Evolutionary conservation across 2,797 vertebrate genomes (phyloP).

Genomic region (Pipistrellus pipistrellus): DNA sequence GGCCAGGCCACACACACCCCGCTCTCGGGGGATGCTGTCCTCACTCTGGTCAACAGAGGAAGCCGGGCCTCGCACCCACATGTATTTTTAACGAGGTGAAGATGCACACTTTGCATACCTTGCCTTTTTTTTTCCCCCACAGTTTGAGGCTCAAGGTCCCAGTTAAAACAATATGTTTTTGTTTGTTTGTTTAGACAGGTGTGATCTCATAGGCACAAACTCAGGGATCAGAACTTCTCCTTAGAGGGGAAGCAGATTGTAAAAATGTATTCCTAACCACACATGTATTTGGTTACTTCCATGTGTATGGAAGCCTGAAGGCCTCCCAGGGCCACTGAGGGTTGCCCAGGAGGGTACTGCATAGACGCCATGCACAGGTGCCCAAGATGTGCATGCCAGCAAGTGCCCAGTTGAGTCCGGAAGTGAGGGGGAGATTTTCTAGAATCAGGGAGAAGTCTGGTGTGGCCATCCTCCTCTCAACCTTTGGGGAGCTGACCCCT

Average conservation of each 20-base stretch:
- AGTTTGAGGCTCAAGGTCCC: background rate
- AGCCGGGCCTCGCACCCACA: constrained; percentile 54
- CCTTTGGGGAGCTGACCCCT: no score
- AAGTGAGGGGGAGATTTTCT: background rate
- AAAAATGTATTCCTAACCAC: background rate
- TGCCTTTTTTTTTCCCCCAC: background rate
- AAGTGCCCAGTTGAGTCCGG: background rate
- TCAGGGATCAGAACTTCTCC: no score
- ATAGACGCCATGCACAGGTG: accelerated
- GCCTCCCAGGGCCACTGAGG: accelerated
- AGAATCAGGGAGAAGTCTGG: no score
- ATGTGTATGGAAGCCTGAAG: accelerated
- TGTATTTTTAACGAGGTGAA: constrained; percentile 70
- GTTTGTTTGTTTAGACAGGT: background rate
- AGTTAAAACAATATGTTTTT: background rate
- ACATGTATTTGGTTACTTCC: background rate
- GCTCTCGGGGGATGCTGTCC: constrained; percentile 28
- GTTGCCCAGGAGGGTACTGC: accelerated
- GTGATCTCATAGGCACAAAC: background rate
- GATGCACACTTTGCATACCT: constrained; percentile 45
- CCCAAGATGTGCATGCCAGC: accelerated
- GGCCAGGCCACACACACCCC: background rate
- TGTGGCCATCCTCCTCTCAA: no score
- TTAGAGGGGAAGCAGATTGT: background rate
- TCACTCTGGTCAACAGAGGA: constrained; percentile 76